Evolutionary conservation across 2,888 invertebrate species (phyloP).

Genomic region (Ditula angustiorana): DNA sequence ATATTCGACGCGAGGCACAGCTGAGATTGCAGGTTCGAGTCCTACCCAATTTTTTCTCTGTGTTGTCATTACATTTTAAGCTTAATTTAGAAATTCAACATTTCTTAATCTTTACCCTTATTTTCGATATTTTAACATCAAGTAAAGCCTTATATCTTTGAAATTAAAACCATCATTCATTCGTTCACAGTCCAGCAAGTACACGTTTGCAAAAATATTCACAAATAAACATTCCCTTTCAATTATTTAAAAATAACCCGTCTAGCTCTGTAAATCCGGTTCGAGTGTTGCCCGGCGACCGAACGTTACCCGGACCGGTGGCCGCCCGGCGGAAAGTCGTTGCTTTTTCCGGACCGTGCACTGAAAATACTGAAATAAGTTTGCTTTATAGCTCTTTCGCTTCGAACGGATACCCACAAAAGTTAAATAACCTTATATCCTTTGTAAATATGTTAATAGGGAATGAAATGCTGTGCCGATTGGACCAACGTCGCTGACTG

Average conservation of each 20-base stretch:
- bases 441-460: constrained; percentile 11
- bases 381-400: constrained; percentile 26
- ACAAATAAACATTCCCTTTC: constrained; percentile 2
- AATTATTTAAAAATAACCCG: constrained; percentile 8
- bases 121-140: too few species aligned
- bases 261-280: constrained; percentile 15
- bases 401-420: neutral
- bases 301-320: constrained; percentile 3
- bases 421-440: constrained; percentile 8
- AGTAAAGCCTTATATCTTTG: too few species aligned
- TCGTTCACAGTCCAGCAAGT: too few species aligned
- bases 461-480: neutral
- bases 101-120: too few species aligned
- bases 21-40: too few species aligned
- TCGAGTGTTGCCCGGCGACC: constrained; percentile 23
- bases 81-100: too few species aligned
- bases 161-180: too few species aligned
- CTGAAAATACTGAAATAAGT: constrained; percentile 31
- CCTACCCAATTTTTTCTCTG: too few species aligned
- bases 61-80: too few species aligned
- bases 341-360: constrained; percentile 34
- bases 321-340: constrained; percentile 30
- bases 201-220: neutral
- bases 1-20: too few species aligned
- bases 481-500: neutral